Evolutionary conservation across 1,140 invertebrate genomes (phyloP), one percentile per base, ranked within the genome.

Genomic region (Xylocopa sonorina): DNA sequence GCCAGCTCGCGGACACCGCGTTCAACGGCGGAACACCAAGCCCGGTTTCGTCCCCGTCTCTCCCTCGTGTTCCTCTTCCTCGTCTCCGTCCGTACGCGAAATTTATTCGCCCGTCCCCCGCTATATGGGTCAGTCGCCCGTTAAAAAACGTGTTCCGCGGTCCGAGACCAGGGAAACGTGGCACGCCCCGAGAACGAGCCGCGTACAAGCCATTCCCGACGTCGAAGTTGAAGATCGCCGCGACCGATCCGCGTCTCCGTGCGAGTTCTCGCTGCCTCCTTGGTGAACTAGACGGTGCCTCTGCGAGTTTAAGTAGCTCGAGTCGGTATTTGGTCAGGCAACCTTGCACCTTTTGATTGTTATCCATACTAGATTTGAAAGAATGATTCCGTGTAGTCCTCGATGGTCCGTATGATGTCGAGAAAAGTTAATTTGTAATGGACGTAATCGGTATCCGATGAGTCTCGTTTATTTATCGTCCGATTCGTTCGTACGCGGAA

Each of bases 111-210:
- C 63, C 53, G 69, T 69, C 2, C n/a, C n/a, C n/a, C 58, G 58
- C 21, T 85, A 85, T 87, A 85, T 88, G 68, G 87, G 85, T 89
- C 86, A 87, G 83, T 86, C 83, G 87, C 80, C 83, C 82, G 85
- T 87, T 86, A 87, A 89, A n/a, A 88, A 87, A 86, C 84, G 50
- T 58, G 84, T 80, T 86, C 60, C 66, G 51, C 82, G 16, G 29
- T 7, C 48, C 63, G 58, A 58, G n/a, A n/a, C n/a, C 18, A 3
- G 18, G 64, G 50, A 53, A 75, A 67, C 64, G 64, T 58, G 80
- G 24, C 53, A 77, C 68, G 63, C 43, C 68, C 16, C 55, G 34
- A 38, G 46, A 75, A 38, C 34, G 6, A n/a, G n/a, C n/a, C n/a
- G 12, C 51, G 46, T 57, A n/a, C 32, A 10, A n/a, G n/a, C n/a